Conservation (phyloP, 2,888 invertebrate genomes). For the Sepiola atlantica region DNA sequence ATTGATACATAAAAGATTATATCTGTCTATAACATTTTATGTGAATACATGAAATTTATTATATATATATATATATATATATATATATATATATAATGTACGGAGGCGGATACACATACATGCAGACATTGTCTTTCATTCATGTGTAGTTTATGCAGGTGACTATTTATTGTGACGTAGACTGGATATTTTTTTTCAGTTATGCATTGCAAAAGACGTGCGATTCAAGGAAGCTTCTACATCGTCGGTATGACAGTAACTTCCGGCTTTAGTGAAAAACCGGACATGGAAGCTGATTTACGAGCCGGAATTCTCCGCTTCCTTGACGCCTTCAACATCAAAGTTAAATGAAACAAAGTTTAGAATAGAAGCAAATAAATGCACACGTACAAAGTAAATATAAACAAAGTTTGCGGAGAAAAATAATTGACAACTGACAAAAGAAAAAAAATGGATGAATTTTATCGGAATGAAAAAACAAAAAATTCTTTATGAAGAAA, state of each 20-base stretch:
- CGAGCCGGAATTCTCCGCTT: background rate
- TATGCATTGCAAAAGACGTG: background rate
- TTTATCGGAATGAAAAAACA: background rate
- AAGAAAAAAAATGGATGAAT: background rate
- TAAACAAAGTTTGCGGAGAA: too few species aligned
- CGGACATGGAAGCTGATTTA: background rate
- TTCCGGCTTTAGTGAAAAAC: conserved; percentile 11
- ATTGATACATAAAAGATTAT: too few species aligned
- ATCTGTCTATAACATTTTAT: too few species aligned
- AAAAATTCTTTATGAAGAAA: background rate
- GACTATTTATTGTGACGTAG: background rate
- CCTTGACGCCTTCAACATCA: background rate
- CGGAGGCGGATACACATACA: background rate
- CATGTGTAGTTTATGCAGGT: background rate
- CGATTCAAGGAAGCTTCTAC: background rate
- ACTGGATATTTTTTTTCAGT: background rate
- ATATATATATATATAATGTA: background rate
- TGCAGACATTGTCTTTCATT: background rate
- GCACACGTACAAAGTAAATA: background rate
- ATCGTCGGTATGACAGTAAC: background rate
- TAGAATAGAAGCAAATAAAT: background rate
- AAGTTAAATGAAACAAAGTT: background rate
- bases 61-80: too few species aligned
- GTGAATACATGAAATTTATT: too few species aligned
- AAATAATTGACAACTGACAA: background rate